phyloP scores from a whole-genome alignment of 2,888 invertebrate genomes.

The Elmis aenea region DNA sequence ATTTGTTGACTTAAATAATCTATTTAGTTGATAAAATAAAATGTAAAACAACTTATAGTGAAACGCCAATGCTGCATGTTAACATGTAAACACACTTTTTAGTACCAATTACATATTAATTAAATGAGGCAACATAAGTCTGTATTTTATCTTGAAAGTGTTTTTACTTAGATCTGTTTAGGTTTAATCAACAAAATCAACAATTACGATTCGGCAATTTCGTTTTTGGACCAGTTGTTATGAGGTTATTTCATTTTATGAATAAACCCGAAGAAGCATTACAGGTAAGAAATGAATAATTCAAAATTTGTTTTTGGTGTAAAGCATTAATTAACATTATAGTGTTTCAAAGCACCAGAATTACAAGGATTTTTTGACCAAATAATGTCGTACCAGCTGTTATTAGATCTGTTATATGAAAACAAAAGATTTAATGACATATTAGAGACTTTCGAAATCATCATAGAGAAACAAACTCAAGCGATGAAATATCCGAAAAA shows the following conservation, averaged over 20 bases:
- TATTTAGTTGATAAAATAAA: too few relatives aligned
- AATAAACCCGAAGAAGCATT: slow-evolving; percentile 65
- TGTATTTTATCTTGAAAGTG: too few relatives aligned
- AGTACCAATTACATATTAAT: too few relatives aligned
- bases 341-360: slow-evolving; percentile 60
- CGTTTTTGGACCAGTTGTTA: slow-evolving; percentile 76
- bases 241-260: slow-evolving; percentile 70
- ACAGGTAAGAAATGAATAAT: slow-evolving; percentile 44
- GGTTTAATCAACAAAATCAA: slow-evolving; percentile 66
- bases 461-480: slow-evolving; percentile 57
- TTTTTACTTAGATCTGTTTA: slow-evolving; percentile 37
- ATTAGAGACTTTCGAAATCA: slow-evolving; percentile 56
- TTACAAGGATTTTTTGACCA: slow-evolving; percentile 70
- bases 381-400: slow-evolving; percentile 58
- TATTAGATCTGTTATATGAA: slow-evolving; percentile 67
- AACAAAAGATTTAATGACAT: slow-evolving; percentile 64
- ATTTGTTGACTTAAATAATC: too few relatives aligned
- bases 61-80: too few relatives aligned
- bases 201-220: slow-evolving; percentile 73
- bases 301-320: background rate
- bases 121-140: too few relatives aligned
- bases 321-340: slow-evolving; percentile 33
- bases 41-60: too few relatives aligned
- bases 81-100: too few relatives aligned
- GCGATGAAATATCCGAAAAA: slow-evolving; percentile 65